Base-by-base conservation (phyloP, 2,113 vertebrate genomes). In the Entosphenus tridentatus region DNA sequence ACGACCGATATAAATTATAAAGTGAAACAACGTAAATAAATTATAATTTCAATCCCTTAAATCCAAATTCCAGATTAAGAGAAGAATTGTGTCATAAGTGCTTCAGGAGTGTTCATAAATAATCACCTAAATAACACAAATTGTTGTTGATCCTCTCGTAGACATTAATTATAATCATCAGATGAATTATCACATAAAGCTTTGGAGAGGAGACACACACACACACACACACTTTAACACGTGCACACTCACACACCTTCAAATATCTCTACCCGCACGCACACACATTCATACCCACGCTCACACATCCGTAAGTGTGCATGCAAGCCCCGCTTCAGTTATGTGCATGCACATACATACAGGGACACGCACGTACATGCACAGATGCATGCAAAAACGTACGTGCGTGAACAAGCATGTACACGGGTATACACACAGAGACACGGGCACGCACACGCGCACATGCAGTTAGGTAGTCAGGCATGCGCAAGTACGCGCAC, bases 161-260 rank as follows among this genome's bases (percentile, higher is more conserved):
- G 39, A 39, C 6, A 39, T 39, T 39, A 39, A 39, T 39, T 39
- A 39, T 39, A 39, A 39, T 39, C 39, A 39, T 39, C 39, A 39
- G 39, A 39, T 39, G 39, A 39, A 39, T 39, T 39, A 39, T 39
- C 39, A 39, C 39, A 7, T 39, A 39, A 39, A 39, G 39, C 39
- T 39, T 39, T 39, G 39, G 39, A 39, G 39, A 39, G 39, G 39
- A 39, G 8, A 65, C 62, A 65, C 62, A 65, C 62, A 65, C 8
- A 65, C 62, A 65, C 62, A 65, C 62, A 65, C 8, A 65, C 62
- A 65, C 10, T 9, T 21, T 16, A n/a, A 65, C 62, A 65, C 62
- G 21, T 21, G 21, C 62, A 65, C 62, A 2, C 62, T 16, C 62
- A 65, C 62, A 65, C 62, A 65, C 62, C 9, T 9, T 16, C 62